Evolutionary conservation across 2,797 vertebrate species (phyloP), one percentile per base, ranked within the genome.

Genomic region (Sandelia bainsii): DNA sequence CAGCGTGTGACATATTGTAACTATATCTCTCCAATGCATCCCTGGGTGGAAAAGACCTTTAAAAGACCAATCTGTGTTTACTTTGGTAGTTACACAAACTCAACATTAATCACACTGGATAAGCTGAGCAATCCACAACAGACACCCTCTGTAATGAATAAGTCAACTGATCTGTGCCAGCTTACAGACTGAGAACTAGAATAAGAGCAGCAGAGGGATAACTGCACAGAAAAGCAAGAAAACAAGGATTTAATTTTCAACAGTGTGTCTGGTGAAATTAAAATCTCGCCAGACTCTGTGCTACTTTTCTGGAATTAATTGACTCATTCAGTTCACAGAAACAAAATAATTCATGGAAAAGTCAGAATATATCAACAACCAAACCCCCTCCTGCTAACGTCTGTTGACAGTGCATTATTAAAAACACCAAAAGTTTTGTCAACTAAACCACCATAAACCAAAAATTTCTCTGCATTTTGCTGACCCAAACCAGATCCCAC

Each of bases 51-150:
- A 19, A 45, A 79, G 74, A 86, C 77, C 78, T 87, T 87, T 70
- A 77, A 87, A 87, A 89, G 75, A 86, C 69, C 83, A 81, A 48
- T 77, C 79, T 81, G 71, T 87, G 65, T 89, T 91, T 90, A 66
- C 81, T 85, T 87, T 87, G 70, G 75, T 88, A 70, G 79, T 80
- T 82, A 78, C 79, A 88, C 81, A 88, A 91, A 88, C 75, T 73
- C 84, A 87, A 85, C 86, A 91, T 90, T 89, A 93, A 91, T 93
- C 89, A 88, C 78, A 82, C 46, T 77, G 88, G 87, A 87, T 91
- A 89, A 92, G 86, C 89, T 84, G 65, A 62, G 81, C 86, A 87
- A 90, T 89, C 79, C 79, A 90, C 87, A 91, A 86, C 89, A 89
- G 84, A 84, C 84, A 90, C 81, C 83, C 86, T 86, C 84, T 85